Evolutionary conservation across 2,888 invertebrate species (phyloP).

Genomic region (Lamellibrachia satsuma): DNA sequence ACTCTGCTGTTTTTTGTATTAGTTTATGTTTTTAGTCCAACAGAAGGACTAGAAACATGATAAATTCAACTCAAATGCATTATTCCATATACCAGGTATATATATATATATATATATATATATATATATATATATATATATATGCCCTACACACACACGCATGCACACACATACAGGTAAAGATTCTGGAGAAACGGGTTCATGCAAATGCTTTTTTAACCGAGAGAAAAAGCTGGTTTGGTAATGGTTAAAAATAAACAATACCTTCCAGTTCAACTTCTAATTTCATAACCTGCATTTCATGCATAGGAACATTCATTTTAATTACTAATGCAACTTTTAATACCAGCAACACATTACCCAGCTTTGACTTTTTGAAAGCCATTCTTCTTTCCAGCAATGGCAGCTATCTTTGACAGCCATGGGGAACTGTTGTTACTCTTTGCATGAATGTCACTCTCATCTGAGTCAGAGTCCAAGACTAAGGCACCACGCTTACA

Average conservation of each 20-base stretch:
- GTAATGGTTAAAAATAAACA: neutral
- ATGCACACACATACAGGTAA: neutral
- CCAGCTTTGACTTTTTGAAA: conserved; percentile 1
- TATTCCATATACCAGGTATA: neutral
- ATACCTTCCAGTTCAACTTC: neutral
- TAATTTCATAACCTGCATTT: neutral
- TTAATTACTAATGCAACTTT: neutral
- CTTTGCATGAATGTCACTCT: conserved; percentile 10
- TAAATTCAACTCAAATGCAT: neutral
- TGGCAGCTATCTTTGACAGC: neutral
- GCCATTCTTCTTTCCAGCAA: neutral
- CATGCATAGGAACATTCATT: neutral
- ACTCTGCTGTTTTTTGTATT: neutral
- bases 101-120: neutral
- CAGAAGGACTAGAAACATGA: neutral
- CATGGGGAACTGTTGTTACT: conserved; percentile 10
- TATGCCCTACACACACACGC: too few species aligned
- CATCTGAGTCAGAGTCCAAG: neutral
- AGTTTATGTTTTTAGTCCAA: neutral
- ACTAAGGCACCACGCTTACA: neutral
- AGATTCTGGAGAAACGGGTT: neutral
- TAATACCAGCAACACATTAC: neutral
- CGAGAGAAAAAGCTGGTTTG: neutral
- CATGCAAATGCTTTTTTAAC: neutral
- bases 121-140: too few species aligned